Conservation (phyloP, 2,113 vertebrate species). For the Halichoeres trimaculatus region DNA sequence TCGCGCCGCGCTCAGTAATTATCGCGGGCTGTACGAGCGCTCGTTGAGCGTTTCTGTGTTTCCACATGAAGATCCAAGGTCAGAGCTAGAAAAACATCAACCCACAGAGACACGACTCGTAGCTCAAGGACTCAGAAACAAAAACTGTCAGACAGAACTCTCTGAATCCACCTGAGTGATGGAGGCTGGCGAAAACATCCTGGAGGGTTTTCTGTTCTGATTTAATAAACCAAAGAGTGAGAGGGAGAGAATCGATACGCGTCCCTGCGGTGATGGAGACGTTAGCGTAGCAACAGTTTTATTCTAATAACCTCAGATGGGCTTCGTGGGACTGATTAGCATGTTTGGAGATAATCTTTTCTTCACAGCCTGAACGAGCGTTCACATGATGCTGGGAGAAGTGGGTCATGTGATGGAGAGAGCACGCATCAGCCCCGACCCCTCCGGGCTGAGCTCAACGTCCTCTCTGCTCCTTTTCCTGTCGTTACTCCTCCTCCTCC, state of each 20-base stretch:
- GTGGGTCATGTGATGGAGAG: conserved; percentile 61
- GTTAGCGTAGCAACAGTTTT: conserved; percentile 25
- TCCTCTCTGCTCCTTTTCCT: conserved; percentile 62
- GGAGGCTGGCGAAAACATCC: conserved; percentile 25
- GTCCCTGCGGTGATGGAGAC: conserved; percentile 18
- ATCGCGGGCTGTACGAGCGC: conserved; percentile 16
- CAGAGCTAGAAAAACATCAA: not conserved
- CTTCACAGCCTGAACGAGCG: conserved; percentile 19
- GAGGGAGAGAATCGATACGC: conserved; percentile 47
- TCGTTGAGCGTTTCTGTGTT: conserved; percentile 14
- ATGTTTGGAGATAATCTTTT: conserved; percentile 16
- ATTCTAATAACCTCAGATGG: conserved; percentile 43
- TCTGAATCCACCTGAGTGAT: conserved; percentile 35
- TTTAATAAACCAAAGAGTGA: conserved; percentile 35
- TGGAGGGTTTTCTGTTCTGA: conserved; percentile 10
- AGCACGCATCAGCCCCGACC: conserved; percentile 37
- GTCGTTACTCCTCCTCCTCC: not conserved
- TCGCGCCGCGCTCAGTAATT: conserved; percentile 14
- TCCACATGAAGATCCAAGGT: conserved; percentile 22
- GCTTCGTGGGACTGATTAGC: conserved; percentile 38
- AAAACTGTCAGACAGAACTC: conserved; percentile 18
- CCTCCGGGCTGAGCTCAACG: conserved; percentile 25
- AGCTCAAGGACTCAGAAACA: conserved; percentile 39
- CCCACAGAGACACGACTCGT: conserved; percentile 7
- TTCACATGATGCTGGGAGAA: conserved; percentile 50